These are phyloP conservation scores for Sebastolobus altivelis DNA, from an alignment of 2,797 vertebrate genomes.

Conservation along the genomic window DNA sequence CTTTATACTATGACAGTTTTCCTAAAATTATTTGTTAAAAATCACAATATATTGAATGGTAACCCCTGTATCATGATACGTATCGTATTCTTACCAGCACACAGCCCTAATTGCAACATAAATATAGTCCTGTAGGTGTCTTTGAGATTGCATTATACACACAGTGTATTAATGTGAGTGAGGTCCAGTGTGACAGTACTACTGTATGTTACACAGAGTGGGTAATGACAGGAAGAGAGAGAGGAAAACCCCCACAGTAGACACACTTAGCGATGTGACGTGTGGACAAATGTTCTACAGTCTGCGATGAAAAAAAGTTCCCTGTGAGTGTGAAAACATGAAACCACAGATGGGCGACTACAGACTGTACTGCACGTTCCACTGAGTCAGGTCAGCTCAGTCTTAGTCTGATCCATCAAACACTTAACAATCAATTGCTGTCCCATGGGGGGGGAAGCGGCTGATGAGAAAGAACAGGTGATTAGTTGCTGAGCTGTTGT, in stretches of 20 bases:
- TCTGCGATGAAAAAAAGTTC: slow-evolving; percentile 40
- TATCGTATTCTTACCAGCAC: too few relatives aligned
- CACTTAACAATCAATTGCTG: slow-evolving; percentile 81
- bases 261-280: slow-evolving; percentile 7
- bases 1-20: too few relatives aligned
- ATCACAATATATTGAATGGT: too few relatives aligned
- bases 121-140: background rate
- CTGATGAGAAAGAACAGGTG: slow-evolving; percentile 82
- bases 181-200: background rate
- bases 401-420: slow-evolving; percentile 77
- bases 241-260: background rate
- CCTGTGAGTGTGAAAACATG: slow-evolving; percentile 36
- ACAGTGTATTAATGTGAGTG: background rate
- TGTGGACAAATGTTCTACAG: slow-evolving; percentile 35
- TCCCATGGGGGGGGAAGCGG: slow-evolving; percentile 63
- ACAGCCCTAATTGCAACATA: background rate
- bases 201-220: background rate
- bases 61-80: too few relatives aligned
- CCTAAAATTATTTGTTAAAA: too few relatives aligned
- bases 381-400: slow-evolving; percentile 61
- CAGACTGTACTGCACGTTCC: slow-evolving; percentile 51
- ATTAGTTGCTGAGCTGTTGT: slow-evolving; percentile 81
- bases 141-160: background rate
- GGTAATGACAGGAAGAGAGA: background rate
- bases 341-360: slow-evolving; percentile 44